A percentile compares a stretch with the other conserved stretches of the same genome.
phyloP scores from a whole-genome alignment of 2,797 vertebrate species.

The Lindbergichthys nudifrons region DNA sequence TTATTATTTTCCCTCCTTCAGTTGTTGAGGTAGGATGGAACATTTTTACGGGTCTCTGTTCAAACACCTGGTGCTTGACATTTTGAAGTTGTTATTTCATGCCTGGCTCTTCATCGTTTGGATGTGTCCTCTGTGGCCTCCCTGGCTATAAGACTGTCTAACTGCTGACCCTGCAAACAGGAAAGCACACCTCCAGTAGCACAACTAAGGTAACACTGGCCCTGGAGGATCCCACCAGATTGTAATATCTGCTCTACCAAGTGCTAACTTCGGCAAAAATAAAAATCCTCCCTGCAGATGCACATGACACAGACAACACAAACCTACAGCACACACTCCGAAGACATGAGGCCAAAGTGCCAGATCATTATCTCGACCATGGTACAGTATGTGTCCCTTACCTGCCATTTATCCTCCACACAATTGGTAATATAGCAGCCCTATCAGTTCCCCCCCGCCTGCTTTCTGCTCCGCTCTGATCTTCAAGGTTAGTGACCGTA shows the following conservation, averaged over 20 bases:
- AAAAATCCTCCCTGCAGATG: constrained; percentile 24
- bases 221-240: constrained; percentile 43
- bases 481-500: constrained; percentile 37
- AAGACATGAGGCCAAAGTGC: constrained; percentile 44
- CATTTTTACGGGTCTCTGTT: constrained; percentile 62
- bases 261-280: constrained; percentile 57
- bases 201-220: constrained; percentile 36
- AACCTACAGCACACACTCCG: constrained; percentile 1
- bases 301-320: constrained; percentile 18
- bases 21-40: constrained; percentile 53
- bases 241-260: constrained; percentile 46
- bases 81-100: constrained; percentile 52
- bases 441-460: constrained; percentile 6
- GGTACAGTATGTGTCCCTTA: constrained; percentile 25
- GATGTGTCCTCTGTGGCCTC: constrained; percentile 59
- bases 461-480: constrained; percentile 48
- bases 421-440: constrained; percentile 39
- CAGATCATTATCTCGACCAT: constrained; percentile 53
- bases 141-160: constrained; percentile 42
- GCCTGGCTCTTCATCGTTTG: constrained; percentile 41
- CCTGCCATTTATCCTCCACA: constrained; percentile 40
- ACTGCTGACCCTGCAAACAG: constrained; percentile 72
- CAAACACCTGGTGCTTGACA: constrained; percentile 63
- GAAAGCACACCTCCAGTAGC: constrained; percentile 55
- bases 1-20: constrained; percentile 82